These are phyloP conservation scores for Eretmodus cyanostictus DNA, from an alignment of 2,113 vertebrate species.

Conservation along the genomic window DNA sequence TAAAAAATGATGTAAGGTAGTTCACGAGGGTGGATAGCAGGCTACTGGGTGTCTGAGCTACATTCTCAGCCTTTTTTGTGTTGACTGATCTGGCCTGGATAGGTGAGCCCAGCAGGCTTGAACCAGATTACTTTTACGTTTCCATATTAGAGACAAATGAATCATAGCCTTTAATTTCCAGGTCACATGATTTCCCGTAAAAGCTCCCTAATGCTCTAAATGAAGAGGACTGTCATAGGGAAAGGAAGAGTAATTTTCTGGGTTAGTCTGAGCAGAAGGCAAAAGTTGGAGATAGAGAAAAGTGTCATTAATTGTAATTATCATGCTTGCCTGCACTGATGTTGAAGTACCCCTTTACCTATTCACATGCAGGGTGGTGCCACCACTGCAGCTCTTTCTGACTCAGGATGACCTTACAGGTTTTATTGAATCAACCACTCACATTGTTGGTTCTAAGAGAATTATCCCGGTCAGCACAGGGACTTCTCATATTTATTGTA, in stretches of 20 bases:
- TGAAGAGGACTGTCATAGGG: neutral
- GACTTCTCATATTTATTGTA: neutral
- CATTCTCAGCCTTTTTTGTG: neutral
- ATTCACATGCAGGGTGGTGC: neutral
- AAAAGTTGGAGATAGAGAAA: neutral
- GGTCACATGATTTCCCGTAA: neutral
- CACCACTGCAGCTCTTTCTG: neutral
- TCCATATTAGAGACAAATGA: neutral
- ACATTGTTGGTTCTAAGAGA: neutral
- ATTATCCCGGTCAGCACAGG: neutral
- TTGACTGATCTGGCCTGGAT: neutral
- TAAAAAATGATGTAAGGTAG: constrained; percentile 15
- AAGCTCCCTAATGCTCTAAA: neutral
- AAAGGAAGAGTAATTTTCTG: neutral
- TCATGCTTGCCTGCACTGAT: neutral
- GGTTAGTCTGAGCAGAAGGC: neutral
- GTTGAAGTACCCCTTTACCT: neutral
- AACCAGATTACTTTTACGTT: neutral
- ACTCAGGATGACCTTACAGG: neutral
- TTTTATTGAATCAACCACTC: neutral
- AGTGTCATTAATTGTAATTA: neutral
- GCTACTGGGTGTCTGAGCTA: neutral
- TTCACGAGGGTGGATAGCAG: neutral
- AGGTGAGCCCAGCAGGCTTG: neutral
- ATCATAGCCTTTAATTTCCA: neutral